Evolutionary conservation across 2,113 vertebrate species (phyloP).

Genomic region (Coryphaenoides rupestris): DNA sequence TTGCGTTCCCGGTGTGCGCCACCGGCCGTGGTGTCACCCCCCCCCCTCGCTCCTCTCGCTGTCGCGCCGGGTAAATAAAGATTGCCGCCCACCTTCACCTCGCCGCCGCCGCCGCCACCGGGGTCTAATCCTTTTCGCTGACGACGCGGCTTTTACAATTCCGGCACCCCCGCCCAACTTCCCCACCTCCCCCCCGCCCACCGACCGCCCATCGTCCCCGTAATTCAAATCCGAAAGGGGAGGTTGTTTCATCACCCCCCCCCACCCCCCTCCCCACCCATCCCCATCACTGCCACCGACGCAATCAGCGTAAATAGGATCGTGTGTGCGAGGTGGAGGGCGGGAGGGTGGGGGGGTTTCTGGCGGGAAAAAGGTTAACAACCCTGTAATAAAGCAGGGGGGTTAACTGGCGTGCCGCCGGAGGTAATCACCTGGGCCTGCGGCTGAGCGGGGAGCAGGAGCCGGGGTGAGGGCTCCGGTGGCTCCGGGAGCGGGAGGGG

Average conservation of each 20-base stretch:
- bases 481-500: slow-evolving; percentile 78
- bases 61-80: too few relatives aligned
- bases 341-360: too few relatives aligned
- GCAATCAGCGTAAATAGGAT: background rate
- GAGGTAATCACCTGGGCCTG: slow-evolving; percentile 84
- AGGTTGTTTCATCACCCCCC: background rate
- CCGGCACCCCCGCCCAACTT: too few relatives aligned
- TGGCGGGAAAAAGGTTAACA: slow-evolving; percentile 24
- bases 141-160: too few relatives aligned
- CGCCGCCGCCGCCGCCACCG: too few relatives aligned
- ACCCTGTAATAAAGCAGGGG: slow-evolving; percentile 21
- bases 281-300: background rate
- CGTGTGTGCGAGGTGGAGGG: slow-evolving; percentile 1
- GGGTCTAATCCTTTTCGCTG: too few relatives aligned
- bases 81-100: too few relatives aligned
- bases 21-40: too few relatives aligned
- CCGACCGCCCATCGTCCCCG: background rate
- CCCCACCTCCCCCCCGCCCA: slow-evolving; percentile 34
- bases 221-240: too few relatives aligned
- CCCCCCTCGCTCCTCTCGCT: too few relatives aligned
- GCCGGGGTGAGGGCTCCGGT: slow-evolving; percentile 80
- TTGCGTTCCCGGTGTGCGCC: too few relatives aligned
- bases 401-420: slow-evolving; percentile 28
- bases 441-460: slow-evolving; percentile 82
- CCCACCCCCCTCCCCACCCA: background rate